Base-by-base conservation (phyloP, 2,797 vertebrate genomes). In the Falco novaeseelandiae region DNA sequence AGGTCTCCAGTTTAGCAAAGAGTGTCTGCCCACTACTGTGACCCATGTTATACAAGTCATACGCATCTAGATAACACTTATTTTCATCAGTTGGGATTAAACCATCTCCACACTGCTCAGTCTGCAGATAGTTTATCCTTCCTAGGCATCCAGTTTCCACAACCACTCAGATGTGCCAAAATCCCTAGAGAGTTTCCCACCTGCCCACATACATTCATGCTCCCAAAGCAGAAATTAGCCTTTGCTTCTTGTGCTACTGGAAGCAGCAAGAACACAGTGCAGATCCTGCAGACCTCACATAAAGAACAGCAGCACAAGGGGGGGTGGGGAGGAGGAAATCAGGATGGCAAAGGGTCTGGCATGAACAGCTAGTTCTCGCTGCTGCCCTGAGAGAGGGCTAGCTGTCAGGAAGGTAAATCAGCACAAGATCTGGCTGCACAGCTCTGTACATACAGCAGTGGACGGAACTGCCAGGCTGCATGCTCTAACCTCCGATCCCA, bases 141-240 rank as follows among this genome's bases (percentile, higher is more conserved):
- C 58, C 86, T 82, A 87, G 70, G 55, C 40, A 87, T n/a, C 65
- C 69, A 65, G 42, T 51, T 94, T 86, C 80, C 48, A 84, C 29
- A 90, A 69, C 19, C 40, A 83, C 55, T 87, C 46, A 63, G 26
- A 79, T 34, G 14, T 61, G 55, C 88, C 77, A 93, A 90, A 93
- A 93, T 30, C 80, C 54, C 65, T 46, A 58, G 65, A 80, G 66
- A 40, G 40, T 85, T 86, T 90, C 90, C 88, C 88, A 95, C 93
- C 86, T 89, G 77, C 94, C 87, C 88, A 96, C 90, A 6, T 71
- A 67, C 3, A 30, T 48, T 76, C 71, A 17, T 59, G 32, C n/a
- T 66, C 38, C 78, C 78, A 79, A 59, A 70, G 73, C 42, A 87
- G 48, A 87, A 93, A 76, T 49, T 34, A 76, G 90, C 14, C 70